Evolutionary conservation across 2,113 vertebrate species (phyloP).

Genomic region (Antigone vipio): DNA sequence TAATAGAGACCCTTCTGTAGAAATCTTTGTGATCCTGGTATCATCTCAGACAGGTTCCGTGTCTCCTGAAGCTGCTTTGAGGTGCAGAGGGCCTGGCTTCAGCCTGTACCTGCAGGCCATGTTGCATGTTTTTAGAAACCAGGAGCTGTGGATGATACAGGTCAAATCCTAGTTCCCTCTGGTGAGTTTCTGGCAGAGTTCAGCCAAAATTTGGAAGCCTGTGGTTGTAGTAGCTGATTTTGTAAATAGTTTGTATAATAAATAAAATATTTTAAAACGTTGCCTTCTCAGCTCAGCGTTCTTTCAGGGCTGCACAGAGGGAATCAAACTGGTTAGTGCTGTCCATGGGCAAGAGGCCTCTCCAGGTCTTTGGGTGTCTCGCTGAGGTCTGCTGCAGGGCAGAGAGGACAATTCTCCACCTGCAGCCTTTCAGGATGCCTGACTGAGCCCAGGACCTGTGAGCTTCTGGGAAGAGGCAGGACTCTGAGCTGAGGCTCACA

Average conservation of each 20-base stretch:
- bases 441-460: background rate
- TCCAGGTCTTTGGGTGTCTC: background rate
- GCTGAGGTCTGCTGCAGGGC: background rate
- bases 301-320: background rate
- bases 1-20: slow-evolving; percentile 25
- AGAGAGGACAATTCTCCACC: background rate
- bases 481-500: background rate
- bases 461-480: background rate
- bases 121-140: slow-evolving; percentile 52
- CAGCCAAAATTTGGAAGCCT: slow-evolving; percentile 50
- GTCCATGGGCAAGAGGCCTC: background rate
- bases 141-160: slow-evolving; percentile 38
- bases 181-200: slow-evolving; percentile 48
- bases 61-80: slow-evolving; percentile 23
- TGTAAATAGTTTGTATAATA: slow-evolving; percentile 83
- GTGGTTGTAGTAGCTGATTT: slow-evolving; percentile 56
- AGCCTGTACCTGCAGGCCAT: background rate
- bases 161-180: slow-evolving; percentile 36
- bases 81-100: background rate
- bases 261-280: slow-evolving; percentile 71
- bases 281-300: background rate
- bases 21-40: background rate
- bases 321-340: background rate
- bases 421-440: background rate
- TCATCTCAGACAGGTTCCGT: background rate